Evolutionary conservation across 1,140 invertebrate species (phyloP).

Genomic region (Plectus sambesii): DNA sequence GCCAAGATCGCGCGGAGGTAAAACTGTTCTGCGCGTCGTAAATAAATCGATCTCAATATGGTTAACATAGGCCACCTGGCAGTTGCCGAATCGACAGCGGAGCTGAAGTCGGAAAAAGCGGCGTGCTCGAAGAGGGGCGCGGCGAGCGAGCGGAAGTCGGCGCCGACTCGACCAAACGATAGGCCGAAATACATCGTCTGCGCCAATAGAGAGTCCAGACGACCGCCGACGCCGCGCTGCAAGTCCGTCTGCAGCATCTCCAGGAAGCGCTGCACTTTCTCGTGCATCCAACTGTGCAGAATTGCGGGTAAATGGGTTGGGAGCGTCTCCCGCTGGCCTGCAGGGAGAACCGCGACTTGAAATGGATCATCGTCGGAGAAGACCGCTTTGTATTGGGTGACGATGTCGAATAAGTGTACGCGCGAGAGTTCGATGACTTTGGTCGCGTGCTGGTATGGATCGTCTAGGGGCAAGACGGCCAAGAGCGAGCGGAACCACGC

Average conservation of each 20-base stretch:
- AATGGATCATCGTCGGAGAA: slow-evolving; percentile 65
- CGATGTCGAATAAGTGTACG: slow-evolving; percentile 83
- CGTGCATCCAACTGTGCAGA: slow-evolving; percentile 62
- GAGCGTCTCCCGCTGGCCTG: slow-evolving; percentile 48
- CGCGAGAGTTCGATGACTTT: slow-evolving; percentile 80
- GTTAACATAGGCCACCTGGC: too few relatives aligned
- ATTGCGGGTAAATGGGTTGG: slow-evolving; percentile 59
- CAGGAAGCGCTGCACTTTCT: slow-evolving; percentile 64
- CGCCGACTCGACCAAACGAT: slow-evolving; percentile 80
- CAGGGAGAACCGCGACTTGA: too few relatives aligned
- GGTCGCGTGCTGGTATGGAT: slow-evolving; percentile 66
- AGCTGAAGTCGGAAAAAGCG: slow-evolving; percentile 34
- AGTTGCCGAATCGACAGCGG: too few relatives aligned
- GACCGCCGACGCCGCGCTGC: slow-evolving; percentile 52
- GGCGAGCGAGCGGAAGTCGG: slow-evolving; percentile 72
- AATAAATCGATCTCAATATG: too few relatives aligned
- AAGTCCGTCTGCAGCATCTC: slow-evolving; percentile 63
- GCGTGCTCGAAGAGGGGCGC: slow-evolving; percentile 64
- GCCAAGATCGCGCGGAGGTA: too few relatives aligned
- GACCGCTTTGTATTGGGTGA: slow-evolving; percentile 84
- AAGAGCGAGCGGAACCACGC: slow-evolving; percentile 69
- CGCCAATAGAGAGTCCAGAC: slow-evolving; percentile 70
- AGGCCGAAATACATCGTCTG: slow-evolving; percentile 91
- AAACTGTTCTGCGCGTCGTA: too few relatives aligned
- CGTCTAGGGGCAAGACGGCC: slow-evolving; percentile 62